Conservation (phyloP, 1,140 invertebrate genomes). For the Parapsyche elsis region DNA sequence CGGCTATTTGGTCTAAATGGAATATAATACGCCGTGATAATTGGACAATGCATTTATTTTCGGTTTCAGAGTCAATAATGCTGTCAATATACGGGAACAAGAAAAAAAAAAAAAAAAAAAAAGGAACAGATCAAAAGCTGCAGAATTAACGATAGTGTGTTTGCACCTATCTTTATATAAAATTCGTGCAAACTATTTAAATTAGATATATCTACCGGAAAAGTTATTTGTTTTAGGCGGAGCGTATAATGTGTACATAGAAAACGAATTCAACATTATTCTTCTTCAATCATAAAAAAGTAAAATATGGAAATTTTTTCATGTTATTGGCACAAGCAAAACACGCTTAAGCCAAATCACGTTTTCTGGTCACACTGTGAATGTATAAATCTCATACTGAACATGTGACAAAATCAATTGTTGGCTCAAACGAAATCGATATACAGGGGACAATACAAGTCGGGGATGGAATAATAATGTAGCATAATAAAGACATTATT, state of each 20-base stretch:
- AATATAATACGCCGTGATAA: slow-evolving; percentile 51
- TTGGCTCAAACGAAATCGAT: slow-evolving; percentile 46
- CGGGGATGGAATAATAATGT: slow-evolving; percentile 51
- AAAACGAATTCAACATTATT: neutral
- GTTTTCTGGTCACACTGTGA: slow-evolving; percentile 30
- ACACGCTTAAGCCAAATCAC: too few relatives aligned
- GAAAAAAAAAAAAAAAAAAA: neutral
- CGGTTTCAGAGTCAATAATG: slow-evolving; percentile 52
- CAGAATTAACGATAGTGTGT: neutral
- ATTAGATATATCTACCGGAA: too few relatives aligned
- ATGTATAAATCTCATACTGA: slow-evolving; percentile 47
- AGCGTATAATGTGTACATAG: too few relatives aligned
- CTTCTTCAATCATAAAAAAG: neutral
- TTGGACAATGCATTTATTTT: slow-evolving; percentile 55
- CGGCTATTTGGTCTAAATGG: slow-evolving; percentile 49
- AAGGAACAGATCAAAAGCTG: slow-evolving; percentile 25
- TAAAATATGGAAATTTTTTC: neutral
- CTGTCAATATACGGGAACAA: slow-evolving; percentile 35
- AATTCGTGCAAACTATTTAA: too few relatives aligned
- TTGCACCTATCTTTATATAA: neutral
- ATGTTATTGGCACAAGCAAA: neutral
- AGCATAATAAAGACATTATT: slow-evolving; percentile 56
- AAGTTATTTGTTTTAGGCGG: too few relatives aligned
- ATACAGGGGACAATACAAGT: slow-evolving; percentile 44
- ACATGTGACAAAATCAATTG: slow-evolving; percentile 55